Percentiles rank a stretch among this genome's conserved stretches.
Conservation (phyloP, 2,888 invertebrate genomes). For the Rhabditophanes sp. region DNA sequence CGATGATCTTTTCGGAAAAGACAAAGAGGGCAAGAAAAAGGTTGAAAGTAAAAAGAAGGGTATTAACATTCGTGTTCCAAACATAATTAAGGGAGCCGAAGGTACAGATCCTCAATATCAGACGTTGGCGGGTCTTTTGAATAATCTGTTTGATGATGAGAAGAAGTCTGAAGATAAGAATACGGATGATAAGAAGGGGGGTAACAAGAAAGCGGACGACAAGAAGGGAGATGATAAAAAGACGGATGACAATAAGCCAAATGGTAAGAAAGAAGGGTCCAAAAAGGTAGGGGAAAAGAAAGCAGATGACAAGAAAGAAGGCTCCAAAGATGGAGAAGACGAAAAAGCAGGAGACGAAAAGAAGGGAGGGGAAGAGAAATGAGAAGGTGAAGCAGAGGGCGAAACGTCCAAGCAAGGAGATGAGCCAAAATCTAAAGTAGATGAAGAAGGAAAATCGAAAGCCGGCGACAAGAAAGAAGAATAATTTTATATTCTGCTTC, state of each 20-base stretch:
- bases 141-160: neutral
- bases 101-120: neutral
- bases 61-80: no score
- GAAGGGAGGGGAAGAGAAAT: no score
- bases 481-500: neutral
- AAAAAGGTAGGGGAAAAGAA: constrained; percentile 1
- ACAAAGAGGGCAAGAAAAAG: neutral
- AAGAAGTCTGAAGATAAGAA: neutral
- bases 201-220: neutral
- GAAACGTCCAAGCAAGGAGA: neutral
- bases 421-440: neutral
- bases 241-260: neutral
- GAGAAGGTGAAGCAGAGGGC: neutral
- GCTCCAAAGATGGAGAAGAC: neutral
- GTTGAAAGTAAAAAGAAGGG: constrained; percentile 1
- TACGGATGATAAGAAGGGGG: neutral
- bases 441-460: neutral
- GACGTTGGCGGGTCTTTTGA: neutral
- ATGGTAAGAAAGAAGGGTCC: neutral
- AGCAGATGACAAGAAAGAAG: neutral
- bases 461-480: neutral
- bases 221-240: neutral
- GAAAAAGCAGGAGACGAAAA: neutral
- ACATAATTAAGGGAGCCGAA: no score
- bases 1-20: constrained; percentile 9